Base-by-base conservation (phyloP, 2,797 vertebrate species). In the Enteromius unitaeniatus region DNA sequence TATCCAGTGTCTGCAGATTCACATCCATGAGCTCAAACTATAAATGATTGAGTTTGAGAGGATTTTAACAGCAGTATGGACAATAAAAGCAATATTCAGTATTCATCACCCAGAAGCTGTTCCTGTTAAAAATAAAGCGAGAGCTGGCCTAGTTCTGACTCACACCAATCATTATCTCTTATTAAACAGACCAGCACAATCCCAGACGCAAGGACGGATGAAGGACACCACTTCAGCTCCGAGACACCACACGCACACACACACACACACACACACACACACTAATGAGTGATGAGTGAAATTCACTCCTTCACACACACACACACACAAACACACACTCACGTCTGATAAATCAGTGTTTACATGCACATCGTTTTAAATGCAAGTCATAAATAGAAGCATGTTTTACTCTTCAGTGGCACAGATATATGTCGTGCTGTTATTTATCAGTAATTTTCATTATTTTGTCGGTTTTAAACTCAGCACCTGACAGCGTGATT, bases 151-250 rank as follows among this genome's bases (percentile, higher is more conserved):
- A 77, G 53, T 60, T 77, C 23, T 40, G 73, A 40, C 73, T 62
- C 74, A 42, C 55, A 60, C n/a, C 74, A 42, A 77, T 77, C 10
- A 45, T 62, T 77, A 77, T 42, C 37, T 60, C 74, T 75, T 75
- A 75, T 75, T 75, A 75, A 58, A 62, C 37, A 76, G 34, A 60
- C 28, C 28, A 8, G 13, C 21, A 17, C 34, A 60, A 26, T 11
- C 53, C 37, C 2, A 23, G n/a, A 45, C 15, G 4, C 21, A 45
- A 77, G 55, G 37, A 40, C 74, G 42, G 4, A 19, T 26, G 34
- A 60, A 42, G 53, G 53, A 77, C 74, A 42, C 1, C 7, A 14
- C 19, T 68, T 68, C 10, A 34, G 9, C 65, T 26, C 7, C 0
- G 6, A 45, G n/a, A 47, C 3, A 45, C 15, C 4, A 68, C 26